These are phyloP conservation scores for Liolophura sinensis DNA, from an alignment of 1,140 invertebrate genomes.

Conservation along the genomic window DNA sequence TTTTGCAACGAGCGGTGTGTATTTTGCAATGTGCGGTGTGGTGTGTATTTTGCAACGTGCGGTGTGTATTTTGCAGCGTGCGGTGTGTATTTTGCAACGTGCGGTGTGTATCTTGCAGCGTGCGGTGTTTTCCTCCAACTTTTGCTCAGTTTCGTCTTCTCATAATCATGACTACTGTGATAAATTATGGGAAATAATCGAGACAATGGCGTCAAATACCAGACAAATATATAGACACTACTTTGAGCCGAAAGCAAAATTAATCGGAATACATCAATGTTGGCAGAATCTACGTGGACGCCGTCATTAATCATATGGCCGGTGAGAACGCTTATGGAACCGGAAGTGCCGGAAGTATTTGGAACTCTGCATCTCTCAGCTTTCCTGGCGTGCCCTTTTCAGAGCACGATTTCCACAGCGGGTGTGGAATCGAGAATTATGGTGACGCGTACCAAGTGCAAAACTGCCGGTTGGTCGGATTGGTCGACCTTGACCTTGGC, in stretches of 20 bases:
- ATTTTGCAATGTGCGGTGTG: too few relatives aligned
- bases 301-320: conserved; percentile 85
- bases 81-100: too few relatives aligned
- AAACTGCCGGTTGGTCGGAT: conserved; percentile 72
- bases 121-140: not conserved
- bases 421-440: conserved; percentile 46
- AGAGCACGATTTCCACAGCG: conserved; percentile 34
- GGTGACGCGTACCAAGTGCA: conserved; percentile 50
- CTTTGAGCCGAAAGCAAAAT: not conserved
- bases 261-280: not conserved
- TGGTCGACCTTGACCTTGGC: conserved; percentile 73
- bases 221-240: too few relatives aligned
- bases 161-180: not conserved
- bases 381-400: conserved; percentile 61
- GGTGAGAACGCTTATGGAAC: conserved; percentile 52
- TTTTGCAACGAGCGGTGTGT: too few relatives aligned
- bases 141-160: not conserved
- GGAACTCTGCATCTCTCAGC: conserved; percentile 44
- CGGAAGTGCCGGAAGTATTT: conserved; percentile 34
- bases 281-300: conserved; percentile 78
- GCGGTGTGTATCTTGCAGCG: too few relatives aligned
- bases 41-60: too few relatives aligned
- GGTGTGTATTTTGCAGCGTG: too few relatives aligned
- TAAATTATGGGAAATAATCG: not conserved
- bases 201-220: not conserved